Percentiles rank a stretch among this genome's conserved stretches.
Evolutionary conservation across 1,140 invertebrate species (phyloP).

Genomic region (Anadara kagoshimensis): DNA sequence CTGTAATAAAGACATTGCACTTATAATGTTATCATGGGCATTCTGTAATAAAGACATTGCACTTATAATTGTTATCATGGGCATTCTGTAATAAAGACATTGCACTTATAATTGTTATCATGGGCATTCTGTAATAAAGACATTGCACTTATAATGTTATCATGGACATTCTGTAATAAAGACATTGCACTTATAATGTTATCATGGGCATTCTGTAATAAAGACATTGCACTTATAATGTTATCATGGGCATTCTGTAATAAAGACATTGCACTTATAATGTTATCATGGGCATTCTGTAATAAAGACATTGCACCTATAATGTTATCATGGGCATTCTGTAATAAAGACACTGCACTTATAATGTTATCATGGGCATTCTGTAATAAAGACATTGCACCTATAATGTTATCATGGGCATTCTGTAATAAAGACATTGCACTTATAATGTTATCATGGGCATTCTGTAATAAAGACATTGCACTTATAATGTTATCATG

Average conservation of each 20-base stretch:
- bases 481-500: slow-evolving; percentile 68
- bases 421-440: slow-evolving; percentile 70
- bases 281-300: slow-evolving; percentile 69
- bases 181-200: slow-evolving; percentile 67
- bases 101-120: slow-evolving; percentile 65
- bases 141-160: slow-evolving; percentile 67
- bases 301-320: slow-evolving; percentile 68
- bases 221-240: slow-evolving; percentile 65
- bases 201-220: slow-evolving; percentile 70
- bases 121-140: slow-evolving; percentile 71
- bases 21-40: slow-evolving; percentile 68
- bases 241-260: slow-evolving; percentile 70
- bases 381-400: slow-evolving; percentile 69
- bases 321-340: slow-evolving; percentile 69
- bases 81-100: slow-evolving; percentile 71
- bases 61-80: slow-evolving; percentile 67
- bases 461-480: slow-evolving; percentile 69
- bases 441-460: slow-evolving; percentile 67
- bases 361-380: slow-evolving; percentile 68
- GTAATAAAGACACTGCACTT: slow-evolving; percentile 65
- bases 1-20: slow-evolving; percentile 69
- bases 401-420: slow-evolving; percentile 68
- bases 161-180: slow-evolving; percentile 70
- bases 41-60: slow-evolving; percentile 70
- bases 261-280: slow-evolving; percentile 67